Evolutionary conservation across 2,113 vertebrate species (phyloP), one percentile per base, ranked within the genome.

Genomic region (Thermophis baileyi): DNA sequence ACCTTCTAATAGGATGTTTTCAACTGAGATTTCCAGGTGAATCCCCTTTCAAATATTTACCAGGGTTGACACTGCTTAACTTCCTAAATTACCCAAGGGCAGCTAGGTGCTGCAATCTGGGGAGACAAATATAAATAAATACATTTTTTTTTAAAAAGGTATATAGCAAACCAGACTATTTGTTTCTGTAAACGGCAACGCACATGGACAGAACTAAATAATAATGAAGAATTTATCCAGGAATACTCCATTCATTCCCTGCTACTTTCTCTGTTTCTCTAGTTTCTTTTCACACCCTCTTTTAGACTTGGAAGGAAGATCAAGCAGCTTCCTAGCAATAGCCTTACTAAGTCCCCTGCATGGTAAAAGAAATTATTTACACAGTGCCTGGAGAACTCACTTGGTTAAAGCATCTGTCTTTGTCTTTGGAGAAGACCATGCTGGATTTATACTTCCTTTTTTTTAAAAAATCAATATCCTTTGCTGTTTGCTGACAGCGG

Each of bases 401-500:
- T 57, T 94, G 44, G 27, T 93, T 53, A 2, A 8, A 46, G 55
- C 91, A 95, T 94, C 92, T 95, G 69, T 94, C 95, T 85, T 51
- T 94, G 53, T 91, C n/a, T 85, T 95, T 95, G 91, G 46, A 44
- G 89, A 95, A 95, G 93, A 94, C 89, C 85, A 95, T 88, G 30
- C 69, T 96, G 91, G 96, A 96, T 95, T 97, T 95, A 94, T 95
- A 92, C 85, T 40, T 44, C 55, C 10, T 16, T 46, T 18, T 94
- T 25, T 5, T 1, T 16, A 69, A 63, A 63, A 10, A 54, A 96
- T 95, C 94, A 96, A 95, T 94, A 94, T 92, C 95, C 94, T 92
- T 54, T 96, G 89, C 91, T 95, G 55, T 93, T 96, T 96, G 95
- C 95, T 96, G 96, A 96, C 95, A 93, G 95, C 94, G 93, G 95